Conservation (phyloP, 2,888 invertebrate genomes). For the Watsonalla binaria region DNA sequence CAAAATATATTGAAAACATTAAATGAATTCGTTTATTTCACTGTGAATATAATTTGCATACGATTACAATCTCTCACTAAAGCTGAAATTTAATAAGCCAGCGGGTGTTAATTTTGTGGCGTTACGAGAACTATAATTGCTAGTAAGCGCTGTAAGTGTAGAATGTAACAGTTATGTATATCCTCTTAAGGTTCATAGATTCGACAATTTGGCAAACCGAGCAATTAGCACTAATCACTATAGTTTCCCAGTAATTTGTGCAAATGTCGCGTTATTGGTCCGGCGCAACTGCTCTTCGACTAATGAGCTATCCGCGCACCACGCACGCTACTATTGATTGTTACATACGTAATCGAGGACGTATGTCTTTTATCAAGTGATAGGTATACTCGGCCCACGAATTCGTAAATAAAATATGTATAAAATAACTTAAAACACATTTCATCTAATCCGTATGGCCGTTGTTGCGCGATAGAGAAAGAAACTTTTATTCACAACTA, state of each 20-base stretch:
- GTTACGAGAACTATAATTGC: background rate
- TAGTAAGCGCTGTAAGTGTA: background rate
- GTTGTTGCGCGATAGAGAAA: no score
- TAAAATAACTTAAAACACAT: no score
- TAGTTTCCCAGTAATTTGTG: slow-evolving; percentile 61
- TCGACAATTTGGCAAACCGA: slow-evolving; percentile 55
- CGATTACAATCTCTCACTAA: no score
- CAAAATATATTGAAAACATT: background rate
- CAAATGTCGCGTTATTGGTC: slow-evolving; percentile 50
- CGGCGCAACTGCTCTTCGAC: slow-evolving; percentile 42
- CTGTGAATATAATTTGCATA: no score
- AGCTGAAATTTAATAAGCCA: no score
- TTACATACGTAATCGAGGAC: slow-evolving; percentile 13
- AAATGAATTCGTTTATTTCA: background rate
- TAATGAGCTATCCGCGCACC: slow-evolving; percentile 57
- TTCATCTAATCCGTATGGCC: no score
- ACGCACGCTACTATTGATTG: slow-evolving; percentile 38
- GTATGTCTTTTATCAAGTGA: no score
- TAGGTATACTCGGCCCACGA: no score
- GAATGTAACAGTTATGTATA: background rate
- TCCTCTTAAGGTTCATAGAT: slow-evolving; percentile 29
- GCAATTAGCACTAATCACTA: slow-evolving; percentile 64
- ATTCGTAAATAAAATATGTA: no score
- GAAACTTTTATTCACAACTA: no score
- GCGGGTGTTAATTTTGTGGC: background rate